Evolutionary conservation across 2,888 invertebrate genomes (phyloP).

Genomic region (Andrena flavipes): DNA sequence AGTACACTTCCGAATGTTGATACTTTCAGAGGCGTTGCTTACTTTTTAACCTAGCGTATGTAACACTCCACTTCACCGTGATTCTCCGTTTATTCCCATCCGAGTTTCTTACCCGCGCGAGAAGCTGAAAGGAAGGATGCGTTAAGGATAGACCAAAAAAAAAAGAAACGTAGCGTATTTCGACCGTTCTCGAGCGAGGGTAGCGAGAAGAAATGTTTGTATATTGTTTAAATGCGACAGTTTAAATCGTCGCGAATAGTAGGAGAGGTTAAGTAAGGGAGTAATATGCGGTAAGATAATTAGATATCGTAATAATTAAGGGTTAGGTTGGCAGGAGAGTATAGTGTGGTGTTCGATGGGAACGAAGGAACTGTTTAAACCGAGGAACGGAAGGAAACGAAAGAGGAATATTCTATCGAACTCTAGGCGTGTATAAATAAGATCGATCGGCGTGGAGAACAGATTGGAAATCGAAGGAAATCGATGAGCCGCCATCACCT

Average conservation of each 20-base stretch:
- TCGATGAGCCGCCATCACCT: conserved; percentile 51
- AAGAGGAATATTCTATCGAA: conserved; percentile 12
- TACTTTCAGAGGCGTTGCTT: conserved; percentile 9
- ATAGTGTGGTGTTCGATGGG: conserved; percentile 15
- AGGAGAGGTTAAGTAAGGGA: not conserved
- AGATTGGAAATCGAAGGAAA: conserved; percentile 24
- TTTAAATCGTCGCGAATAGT: conserved; percentile 25
- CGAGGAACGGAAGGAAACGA: not conserved
- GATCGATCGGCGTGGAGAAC: conserved; percentile 22
- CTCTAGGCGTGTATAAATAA: conserved; percentile 41
- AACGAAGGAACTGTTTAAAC: conserved; percentile 4
- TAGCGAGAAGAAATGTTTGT: conserved; percentile 41
- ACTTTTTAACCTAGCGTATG: conserved; percentile 20
- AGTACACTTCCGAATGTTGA: conserved; percentile 8
- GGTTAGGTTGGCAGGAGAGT: conserved; percentile 45
- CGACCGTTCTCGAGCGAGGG: not conserved
- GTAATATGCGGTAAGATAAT: conserved; percentile 47
- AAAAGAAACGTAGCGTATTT: conserved; percentile 5
- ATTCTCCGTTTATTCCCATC: conserved; percentile 18
- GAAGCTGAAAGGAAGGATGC: conserved; percentile 28
- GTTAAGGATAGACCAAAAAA: conserved; percentile 51
- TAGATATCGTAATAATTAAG: conserved; percentile 40
- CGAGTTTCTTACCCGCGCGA: not conserved
- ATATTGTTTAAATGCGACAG: conserved; percentile 46
- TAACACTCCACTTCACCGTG: conserved; percentile 22